phyloP scores from a whole-genome alignment of 2,797 vertebrate species.

The Micromesistius poutassou region DNA sequence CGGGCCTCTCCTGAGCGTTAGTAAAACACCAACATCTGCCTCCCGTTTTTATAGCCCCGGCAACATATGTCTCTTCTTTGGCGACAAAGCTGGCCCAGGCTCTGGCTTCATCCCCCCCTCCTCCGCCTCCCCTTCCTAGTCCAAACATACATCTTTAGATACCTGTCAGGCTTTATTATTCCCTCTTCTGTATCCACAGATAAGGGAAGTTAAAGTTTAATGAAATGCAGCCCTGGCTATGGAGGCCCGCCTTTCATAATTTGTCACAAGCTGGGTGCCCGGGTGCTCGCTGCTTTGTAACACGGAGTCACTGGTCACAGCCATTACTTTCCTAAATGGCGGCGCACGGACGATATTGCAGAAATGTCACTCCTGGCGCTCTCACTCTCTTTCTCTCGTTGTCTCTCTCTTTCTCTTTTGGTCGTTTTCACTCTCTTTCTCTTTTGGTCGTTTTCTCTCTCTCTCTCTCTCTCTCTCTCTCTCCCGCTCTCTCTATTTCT shows the following conservation, averaged over 20 bases:
- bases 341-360: conserved; percentile 63
- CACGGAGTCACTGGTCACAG: conserved; percentile 69
- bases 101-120: conserved; percentile 53
- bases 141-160: conserved; percentile 76
- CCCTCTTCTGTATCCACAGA: conserved; percentile 69
- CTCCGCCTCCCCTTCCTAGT: conserved; percentile 67
- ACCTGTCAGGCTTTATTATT: conserved; percentile 78
- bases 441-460: conserved; percentile 46
- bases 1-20: conserved; percentile 60
- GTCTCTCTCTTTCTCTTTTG: neutral
- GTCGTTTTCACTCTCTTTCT: conserved; percentile 31
- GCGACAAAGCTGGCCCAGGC: conserved; percentile 70
- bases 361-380: conserved; percentile 49
- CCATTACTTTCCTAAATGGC: conserved; percentile 78
- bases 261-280: conserved; percentile 76
- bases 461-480: conserved; percentile 34
- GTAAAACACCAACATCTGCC: conserved; percentile 79
- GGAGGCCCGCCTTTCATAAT: conserved; percentile 77
- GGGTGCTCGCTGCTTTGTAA: conserved; percentile 76
- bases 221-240: conserved; percentile 78
- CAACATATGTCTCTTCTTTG: conserved; percentile 71
- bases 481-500: conserved; percentile 36
- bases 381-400: conserved; percentile 16
- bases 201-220: conserved; percentile 82
- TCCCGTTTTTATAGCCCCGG: conserved; percentile 74